Percentiles rank a stretch among this genome's conserved stretches.
These are phyloP conservation scores for Drosophila lutescens DNA, from an alignment of 2,888 invertebrate species.

Conservation along the genomic window DNA sequence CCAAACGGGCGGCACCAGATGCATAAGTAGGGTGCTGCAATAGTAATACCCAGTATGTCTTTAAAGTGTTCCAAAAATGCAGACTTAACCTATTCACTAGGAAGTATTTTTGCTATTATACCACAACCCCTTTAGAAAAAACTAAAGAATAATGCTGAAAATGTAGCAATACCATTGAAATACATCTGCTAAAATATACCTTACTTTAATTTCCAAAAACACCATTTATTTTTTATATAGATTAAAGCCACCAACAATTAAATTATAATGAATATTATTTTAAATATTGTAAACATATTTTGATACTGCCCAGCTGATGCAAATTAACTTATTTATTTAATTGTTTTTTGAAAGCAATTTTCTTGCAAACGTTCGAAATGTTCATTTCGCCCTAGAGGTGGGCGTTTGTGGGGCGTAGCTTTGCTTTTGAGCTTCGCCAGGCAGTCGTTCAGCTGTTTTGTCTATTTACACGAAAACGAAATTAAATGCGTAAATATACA, in stretches of 20 bases:
- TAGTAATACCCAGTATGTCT: too few species aligned
- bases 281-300: neutral
- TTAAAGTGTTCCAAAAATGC: too few species aligned
- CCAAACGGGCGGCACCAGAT: constrained; percentile 1
- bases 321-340: neutral
- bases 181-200: too few species aligned
- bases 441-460: constrained; percentile 47
- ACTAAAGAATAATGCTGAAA: too few species aligned
- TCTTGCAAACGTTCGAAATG: constrained; percentile 3
- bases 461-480: constrained; percentile 66
- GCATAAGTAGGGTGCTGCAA: neutral
- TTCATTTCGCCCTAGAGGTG: constrained; percentile 1
- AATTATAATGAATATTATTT: neutral
- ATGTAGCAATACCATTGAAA: too few species aligned
- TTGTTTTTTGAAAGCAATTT: neutral
- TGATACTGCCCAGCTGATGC: neutral
- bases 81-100: too few species aligned
- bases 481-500: constrained; percentile 58
- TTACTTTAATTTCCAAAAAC: too few species aligned
- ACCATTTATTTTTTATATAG: too few species aligned
- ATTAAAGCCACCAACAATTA: too few species aligned
- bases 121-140: too few species aligned
- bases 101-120: too few species aligned
- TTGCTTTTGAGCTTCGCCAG: constrained; percentile 38
- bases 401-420: neutral